phyloP scores from a whole-genome alignment of 2,113 vertebrate species.

The Tachycineta bicolor region DNA sequence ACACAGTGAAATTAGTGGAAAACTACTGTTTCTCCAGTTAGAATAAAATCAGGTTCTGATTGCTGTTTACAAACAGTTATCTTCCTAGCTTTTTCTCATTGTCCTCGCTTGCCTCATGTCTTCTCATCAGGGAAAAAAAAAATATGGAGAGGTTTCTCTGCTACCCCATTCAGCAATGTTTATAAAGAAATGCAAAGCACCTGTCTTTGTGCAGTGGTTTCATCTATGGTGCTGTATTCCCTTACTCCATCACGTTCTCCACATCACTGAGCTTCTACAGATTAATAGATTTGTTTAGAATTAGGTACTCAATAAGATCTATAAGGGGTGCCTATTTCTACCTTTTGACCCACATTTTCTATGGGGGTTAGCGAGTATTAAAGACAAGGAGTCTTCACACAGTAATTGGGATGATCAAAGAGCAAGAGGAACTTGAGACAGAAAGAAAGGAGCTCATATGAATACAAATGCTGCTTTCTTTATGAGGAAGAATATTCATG shows the following conservation, averaged over 20 bases:
- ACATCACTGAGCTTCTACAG: not conserved
- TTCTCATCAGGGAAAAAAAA: not conserved
- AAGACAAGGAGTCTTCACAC: not conserved
- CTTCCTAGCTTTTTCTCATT: not conserved
- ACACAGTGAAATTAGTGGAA: conserved; percentile 51
- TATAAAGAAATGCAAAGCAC: not conserved
- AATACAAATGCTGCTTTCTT: not conserved
- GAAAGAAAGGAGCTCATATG: not conserved
- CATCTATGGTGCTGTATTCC: rapidly evolving
- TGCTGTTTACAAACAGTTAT: conserved; percentile 11
- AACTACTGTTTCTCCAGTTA: conserved; percentile 8
- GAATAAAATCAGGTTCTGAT: conserved; percentile 13
- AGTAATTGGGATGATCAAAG: rapidly evolving
- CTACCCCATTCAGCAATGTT: not conserved
- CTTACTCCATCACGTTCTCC: not conserved
- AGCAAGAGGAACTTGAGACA: not conserved
- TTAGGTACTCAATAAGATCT: not conserved
- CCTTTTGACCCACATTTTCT: not conserved
- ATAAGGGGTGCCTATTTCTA: not conserved
- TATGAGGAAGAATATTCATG: not conserved
- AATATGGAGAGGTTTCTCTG: not conserved
- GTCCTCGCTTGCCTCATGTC: not conserved
- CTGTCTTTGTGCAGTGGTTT: not conserved
- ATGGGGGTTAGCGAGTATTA: not conserved
- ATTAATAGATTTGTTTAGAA: not conserved